Evolutionary conservation across 2,888 invertebrate genomes (phyloP), one percentile per base, ranked within the genome.

Genomic region (Cantharis nigra): DNA sequence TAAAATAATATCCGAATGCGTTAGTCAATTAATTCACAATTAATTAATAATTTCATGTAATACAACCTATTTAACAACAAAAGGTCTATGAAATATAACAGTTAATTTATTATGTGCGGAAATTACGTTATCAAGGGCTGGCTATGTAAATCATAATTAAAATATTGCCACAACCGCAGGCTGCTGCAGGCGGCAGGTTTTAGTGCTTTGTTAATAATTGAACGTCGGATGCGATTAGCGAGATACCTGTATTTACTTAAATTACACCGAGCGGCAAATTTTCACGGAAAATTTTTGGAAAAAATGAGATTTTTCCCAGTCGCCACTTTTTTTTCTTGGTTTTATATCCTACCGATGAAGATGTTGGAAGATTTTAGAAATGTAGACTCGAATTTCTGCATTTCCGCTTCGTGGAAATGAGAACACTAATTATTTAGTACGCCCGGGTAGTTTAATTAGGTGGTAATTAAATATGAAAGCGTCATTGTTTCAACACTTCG

Each of bases 181-280:
- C 81, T 79, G 84, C 81, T 82, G 82, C 82, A 84, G 82, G 84
- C 83, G 82, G 83, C 81, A 81, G 82, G 80, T 83, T 85, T 85
- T 86, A 86, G 85, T 85, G 85, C 85, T 86, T 84, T 84, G 86
- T 87, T 86, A 87, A 87, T 88, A 87, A 88, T 87, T 87, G 86
- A 87, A 86, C 85, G 87, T 87, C 87, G 85, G 84, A 81, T 84
- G 84, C 85, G 87, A 88, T 88, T 87, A 86, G 85, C 83, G 83
- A 83, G 85, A 85, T 84, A 85, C 84, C 85, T 84, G 82, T 85
- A 85, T 84, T 84, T 82, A 74, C 76, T 76, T 77, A 70, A 77
- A 74, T 73, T 74, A 76, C 82, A 75, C 79, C 72, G 62, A 84
- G 86, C 86, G 85, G 85, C 85, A 85, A 82, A 84, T 71, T 79